A percentile compares a stretch with the other conserved stretches of the same genome.
phyloP scores from a whole-genome alignment of 2,888 invertebrate genomes.

The Rhagium mordax region DNA sequence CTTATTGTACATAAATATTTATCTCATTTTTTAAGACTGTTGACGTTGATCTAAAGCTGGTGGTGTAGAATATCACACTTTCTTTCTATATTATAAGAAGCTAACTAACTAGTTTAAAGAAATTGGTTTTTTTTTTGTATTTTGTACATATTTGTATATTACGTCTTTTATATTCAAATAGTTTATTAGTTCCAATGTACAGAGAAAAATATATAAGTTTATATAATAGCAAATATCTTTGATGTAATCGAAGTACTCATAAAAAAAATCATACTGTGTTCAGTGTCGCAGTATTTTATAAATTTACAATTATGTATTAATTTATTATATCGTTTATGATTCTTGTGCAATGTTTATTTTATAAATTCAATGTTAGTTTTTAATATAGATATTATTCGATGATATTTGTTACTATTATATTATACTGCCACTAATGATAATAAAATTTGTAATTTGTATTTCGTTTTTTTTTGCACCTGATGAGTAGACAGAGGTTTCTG shows the following conservation, averaged over 20 bases:
- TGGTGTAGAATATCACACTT: slow-evolving; percentile 35
- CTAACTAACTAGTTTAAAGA: slow-evolving; percentile 15
- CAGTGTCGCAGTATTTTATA: slow-evolving; percentile 36
- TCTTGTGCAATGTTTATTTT: slow-evolving; percentile 54
- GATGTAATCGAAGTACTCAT: slow-evolving; percentile 48
- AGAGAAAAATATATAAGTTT: slow-evolving; percentile 46
- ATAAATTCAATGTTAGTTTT: slow-evolving; percentile 46
- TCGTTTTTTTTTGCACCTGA: not conserved
- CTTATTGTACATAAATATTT: slow-evolving; percentile 43
- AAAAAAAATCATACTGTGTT: slow-evolving; percentile 30
- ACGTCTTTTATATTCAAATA: slow-evolving; percentile 42
- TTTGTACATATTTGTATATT: slow-evolving; percentile 52
- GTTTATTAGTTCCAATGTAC: slow-evolving; percentile 42
- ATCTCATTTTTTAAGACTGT: slow-evolving; percentile 43
- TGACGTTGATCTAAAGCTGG: slow-evolving; percentile 37
- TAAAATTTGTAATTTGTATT: slow-evolving; percentile 64
- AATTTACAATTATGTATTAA: slow-evolving; percentile 25
- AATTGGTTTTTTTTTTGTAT: slow-evolving; percentile 22
- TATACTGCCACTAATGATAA: slow-evolving; percentile 64
- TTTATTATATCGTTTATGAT: slow-evolving; percentile 11
- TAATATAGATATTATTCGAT: slow-evolving; percentile 50
- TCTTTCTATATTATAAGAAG: slow-evolving; percentile 7
- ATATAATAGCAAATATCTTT: slow-evolving; percentile 52
- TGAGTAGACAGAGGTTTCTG: too few species aligned
- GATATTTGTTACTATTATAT: slow-evolving; percentile 59